Percentiles rank a stretch among this genome's conserved stretches.
Conservation (phyloP, 2,888 invertebrate species). For the Sminthurinus aureus region DNA sequence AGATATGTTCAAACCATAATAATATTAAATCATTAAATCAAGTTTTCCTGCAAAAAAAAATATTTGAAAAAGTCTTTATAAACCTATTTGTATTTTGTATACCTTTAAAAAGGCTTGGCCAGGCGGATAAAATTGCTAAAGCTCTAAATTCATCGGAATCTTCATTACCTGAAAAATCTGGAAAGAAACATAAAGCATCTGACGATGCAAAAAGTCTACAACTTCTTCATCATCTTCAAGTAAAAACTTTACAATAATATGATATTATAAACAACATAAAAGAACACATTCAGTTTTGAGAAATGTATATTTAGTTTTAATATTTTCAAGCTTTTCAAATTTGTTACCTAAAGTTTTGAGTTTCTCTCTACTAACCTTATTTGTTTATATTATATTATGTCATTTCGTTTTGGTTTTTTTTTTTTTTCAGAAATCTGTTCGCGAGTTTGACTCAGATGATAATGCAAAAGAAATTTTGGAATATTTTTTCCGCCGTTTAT, state of each 20-base stretch:
- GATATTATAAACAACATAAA: no score
- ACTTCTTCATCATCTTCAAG: slow-evolving; percentile 72
- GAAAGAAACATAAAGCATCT: slow-evolving; percentile 65
- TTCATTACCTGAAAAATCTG: slow-evolving; percentile 65
- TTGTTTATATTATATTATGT: not conserved
- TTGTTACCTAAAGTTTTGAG: not conserved
- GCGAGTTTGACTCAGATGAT: slow-evolving; percentile 45
- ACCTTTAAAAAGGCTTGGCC: slow-evolving; percentile 65
- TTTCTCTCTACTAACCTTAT: not conserved
- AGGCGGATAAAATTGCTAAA: slow-evolving; percentile 55
- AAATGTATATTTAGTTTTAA: no score
- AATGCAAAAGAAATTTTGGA: slow-evolving; percentile 83
- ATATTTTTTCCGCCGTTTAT: slow-evolving; percentile 85
- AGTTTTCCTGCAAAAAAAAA: no score
- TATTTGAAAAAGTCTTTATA: no score
- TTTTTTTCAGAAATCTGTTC: slow-evolving; percentile 47
- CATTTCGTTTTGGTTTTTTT: not conserved
- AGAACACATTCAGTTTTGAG: no score
- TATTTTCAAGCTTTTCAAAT: not conserved
- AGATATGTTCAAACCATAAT: no score
- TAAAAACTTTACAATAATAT: no score
- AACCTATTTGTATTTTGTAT: no score
- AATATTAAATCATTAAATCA: no score
- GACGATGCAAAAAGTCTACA: slow-evolving; percentile 66
- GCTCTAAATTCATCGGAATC: slow-evolving; percentile 5